Evolutionary conservation across 64 coral and sea anemone genomes (phyloP).

Genomic region (Stichodactyla helianthus): DNA sequence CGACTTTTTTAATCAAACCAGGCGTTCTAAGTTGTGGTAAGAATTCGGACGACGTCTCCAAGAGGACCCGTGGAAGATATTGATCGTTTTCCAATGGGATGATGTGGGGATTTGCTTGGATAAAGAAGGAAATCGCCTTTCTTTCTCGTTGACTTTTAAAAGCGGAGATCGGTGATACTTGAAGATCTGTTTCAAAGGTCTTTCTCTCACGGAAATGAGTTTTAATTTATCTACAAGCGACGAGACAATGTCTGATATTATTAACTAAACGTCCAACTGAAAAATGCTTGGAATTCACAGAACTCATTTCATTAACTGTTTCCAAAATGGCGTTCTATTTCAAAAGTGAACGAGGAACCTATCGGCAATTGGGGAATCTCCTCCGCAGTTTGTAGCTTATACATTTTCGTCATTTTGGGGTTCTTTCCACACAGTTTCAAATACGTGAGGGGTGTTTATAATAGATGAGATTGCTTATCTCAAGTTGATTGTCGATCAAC

Average conservation of each 20-base stretch:
- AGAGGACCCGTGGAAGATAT: not conserved
- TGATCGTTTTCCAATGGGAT: not conserved
- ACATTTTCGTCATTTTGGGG: not conserved
- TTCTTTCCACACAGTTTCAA: not conserved
- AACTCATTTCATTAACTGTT: conserved; percentile 1
- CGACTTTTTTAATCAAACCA: not conserved
- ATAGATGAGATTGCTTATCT: conserved; percentile 10
- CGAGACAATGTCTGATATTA: conserved; percentile 18
- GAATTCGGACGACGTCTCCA: not conserved
- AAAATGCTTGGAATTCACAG: conserved; percentile 7
- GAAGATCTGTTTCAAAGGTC: conserved; percentile 17
- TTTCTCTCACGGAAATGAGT: conserved; percentile 12
- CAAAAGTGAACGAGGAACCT: not conserved
- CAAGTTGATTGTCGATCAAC: conserved; percentile 19
- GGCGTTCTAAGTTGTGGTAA: not conserved
- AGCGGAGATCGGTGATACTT: not conserved
- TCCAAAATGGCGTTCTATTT: not conserved
- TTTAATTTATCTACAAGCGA: conserved; percentile 2
- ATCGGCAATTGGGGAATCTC: no score
- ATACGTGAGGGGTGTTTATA: conserved; percentile 8
- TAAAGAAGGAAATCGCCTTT: conserved; percentile 3
- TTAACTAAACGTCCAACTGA: not conserved
- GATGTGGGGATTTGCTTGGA: not conserved
- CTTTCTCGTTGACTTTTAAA: not conserved
- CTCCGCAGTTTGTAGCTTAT: not conserved